A percentile compares a stretch with the other conserved stretches of the same genome.
Conservation (phyloP, 2,797 vertebrate species). For the Eidolon dupreanum region DNA sequence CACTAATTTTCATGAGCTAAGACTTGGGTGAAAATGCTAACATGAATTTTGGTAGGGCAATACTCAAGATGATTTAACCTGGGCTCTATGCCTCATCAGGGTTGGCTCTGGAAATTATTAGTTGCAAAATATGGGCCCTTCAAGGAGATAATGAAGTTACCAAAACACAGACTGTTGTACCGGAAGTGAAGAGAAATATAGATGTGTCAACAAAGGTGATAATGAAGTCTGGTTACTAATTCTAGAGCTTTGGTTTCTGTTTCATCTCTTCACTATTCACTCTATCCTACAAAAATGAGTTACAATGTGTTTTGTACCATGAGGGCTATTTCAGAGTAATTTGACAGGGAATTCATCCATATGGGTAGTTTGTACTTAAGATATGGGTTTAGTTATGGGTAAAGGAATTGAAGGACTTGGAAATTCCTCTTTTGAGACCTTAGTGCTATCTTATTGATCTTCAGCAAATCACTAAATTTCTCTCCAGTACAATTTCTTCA, state of each 20-base stretch:
- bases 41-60: not conserved
- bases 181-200: not conserved
- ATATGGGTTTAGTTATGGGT: not conserved
- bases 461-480: not conserved
- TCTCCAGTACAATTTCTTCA: not conserved
- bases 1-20: not conserved
- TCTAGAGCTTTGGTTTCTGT: constrained; percentile 29
- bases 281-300: not conserved
- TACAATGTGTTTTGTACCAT: not conserved
- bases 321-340: not conserved
- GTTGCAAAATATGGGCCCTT: not conserved
- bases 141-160: not conserved
- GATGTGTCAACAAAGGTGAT: not conserved
- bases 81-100: not conserved
- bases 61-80: not conserved
- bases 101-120: not conserved
- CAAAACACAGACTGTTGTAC: not conserved
- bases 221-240: not conserved
- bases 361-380: not conserved
- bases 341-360: not conserved
- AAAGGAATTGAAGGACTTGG: not conserved
- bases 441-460: not conserved
- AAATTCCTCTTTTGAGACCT: constrained; percentile 28
- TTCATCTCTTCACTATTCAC: not conserved
- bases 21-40: not conserved